Evolutionary conservation across 1,140 invertebrate species (phyloP), one percentile per base, ranked within the genome.

Genomic region (Sitobion miscanthi): DNA sequence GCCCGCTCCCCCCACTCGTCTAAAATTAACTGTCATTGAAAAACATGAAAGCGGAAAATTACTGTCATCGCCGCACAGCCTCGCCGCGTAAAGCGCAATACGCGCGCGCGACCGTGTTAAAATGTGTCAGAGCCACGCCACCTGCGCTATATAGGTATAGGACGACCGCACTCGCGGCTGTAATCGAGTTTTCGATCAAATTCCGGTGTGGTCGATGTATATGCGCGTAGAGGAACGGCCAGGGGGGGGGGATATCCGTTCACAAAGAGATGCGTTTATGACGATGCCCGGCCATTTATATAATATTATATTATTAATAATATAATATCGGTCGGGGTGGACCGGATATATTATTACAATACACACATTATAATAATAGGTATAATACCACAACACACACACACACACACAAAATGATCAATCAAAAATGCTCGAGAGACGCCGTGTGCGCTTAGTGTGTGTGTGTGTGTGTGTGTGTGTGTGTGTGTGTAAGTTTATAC

Each of bases 21-120:
- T 85, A 85, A 93, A 93, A 93, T 93, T 93, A 83, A 93, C 91
- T 54, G 49, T 92, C 90, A 83, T 92, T 83, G 90, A 83, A 83
- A 92, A 83, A 92, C 77, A 30, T 47, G 77, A 77, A 47, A 91
- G n/a, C 62, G 42, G 90, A 91, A 83, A 83, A 92, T 83, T 38
- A 25, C 69, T 45, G 69, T 52, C 69, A 21, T 49, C 54, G 54
- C 23, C 83, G n/a, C n/a, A n/a, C 62, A 77, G 62, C 62, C 62
- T 9, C 11, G 25, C 30, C 57, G 30, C 57, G 57, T 30, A 62
- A 9, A 62, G 62, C 62, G 62, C 62, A n/a, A 77, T n/a, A 77
- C 25, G 23, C 62, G 62, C 30, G n/a, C 14, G 14, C 30, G 5
- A 4, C 83, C 45, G 11, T 87, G 35, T 87, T 47, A 47, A 49